Conservation (phyloP, 2,113 vertebrate species). For the Lontra canadensis region DNA sequence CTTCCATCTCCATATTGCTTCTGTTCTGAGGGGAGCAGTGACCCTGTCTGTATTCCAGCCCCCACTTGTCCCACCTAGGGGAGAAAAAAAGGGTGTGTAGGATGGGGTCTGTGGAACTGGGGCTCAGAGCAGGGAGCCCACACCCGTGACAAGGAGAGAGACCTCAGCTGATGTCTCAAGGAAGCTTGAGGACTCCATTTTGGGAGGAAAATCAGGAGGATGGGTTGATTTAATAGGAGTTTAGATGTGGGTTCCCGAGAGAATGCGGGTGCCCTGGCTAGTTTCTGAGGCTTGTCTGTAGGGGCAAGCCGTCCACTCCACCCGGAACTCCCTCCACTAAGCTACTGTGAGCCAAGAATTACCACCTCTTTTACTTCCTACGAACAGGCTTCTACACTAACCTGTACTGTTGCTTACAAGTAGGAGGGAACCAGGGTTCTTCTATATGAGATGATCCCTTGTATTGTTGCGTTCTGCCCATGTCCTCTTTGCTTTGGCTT, state of each 20-base stretch:
- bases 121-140: not conserved
- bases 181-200: not conserved
- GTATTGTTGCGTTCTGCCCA: not conserved
- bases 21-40: not conserved
- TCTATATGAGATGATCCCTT: not conserved
- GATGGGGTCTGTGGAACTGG: not conserved
- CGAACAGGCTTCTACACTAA: not conserved
- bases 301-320: fast-evolving
- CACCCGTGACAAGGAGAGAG: not conserved
- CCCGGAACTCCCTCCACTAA: not conserved
- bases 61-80: not conserved
- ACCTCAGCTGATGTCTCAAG: not conserved
- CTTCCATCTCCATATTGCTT: not conserved
- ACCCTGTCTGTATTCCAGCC: not conserved
- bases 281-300: not conserved
- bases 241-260: not conserved
- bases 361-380: not conserved
- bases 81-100: not conserved
- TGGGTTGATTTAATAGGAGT: not conserved
- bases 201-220: not conserved
- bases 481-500: not conserved
- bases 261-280: fast-evolving
- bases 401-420: not conserved
- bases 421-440: not conserved
- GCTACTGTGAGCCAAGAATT: not conserved